phyloP scores from a whole-genome alignment of 2,113 vertebrate species.

The Dicrurus megarhynchus region DNA sequence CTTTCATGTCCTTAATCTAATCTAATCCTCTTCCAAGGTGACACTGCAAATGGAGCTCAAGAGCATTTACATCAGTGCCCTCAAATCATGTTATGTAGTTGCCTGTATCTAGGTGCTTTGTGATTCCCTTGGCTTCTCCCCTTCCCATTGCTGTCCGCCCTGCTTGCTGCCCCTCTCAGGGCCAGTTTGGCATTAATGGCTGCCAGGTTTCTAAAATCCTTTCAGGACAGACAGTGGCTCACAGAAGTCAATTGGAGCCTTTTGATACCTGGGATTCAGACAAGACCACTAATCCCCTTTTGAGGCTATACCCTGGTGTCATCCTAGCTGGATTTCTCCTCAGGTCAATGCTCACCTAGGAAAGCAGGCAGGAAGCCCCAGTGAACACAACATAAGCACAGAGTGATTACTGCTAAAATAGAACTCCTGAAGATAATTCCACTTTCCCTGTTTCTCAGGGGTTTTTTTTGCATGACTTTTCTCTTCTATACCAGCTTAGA shows the following conservation, averaged over 20 bases:
- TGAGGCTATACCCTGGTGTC: not conserved
- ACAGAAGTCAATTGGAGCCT: not conserved
- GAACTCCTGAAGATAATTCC: not conserved
- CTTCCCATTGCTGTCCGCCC: not conserved
- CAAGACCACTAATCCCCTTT: not conserved
- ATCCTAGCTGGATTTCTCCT: not conserved
- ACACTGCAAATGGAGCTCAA: not conserved
- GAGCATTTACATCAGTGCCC: not conserved
- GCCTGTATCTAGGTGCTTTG: not conserved
- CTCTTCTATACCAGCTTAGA: not conserved
- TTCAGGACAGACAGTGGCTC: not conserved
- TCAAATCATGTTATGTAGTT: not conserved
- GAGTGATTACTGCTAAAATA: not conserved
- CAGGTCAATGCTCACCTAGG: not conserved
- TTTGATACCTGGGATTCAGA: constrained; percentile 2
- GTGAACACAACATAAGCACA: not conserved
- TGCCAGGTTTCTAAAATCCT: not conserved
- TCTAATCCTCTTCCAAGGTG: constrained; percentile 39
- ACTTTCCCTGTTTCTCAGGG: not conserved
- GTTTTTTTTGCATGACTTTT: not conserved
- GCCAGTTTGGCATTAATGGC: not conserved
- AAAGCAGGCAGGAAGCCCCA: not conserved
- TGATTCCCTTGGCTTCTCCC: not conserved
- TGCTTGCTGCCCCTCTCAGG: not conserved
- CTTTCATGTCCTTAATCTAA: constrained; percentile 43